These are phyloP conservation scores for Phoxinus dragarum DNA, from an alignment of 2,797 vertebrate genomes.

Conservation along the genomic window DNA sequence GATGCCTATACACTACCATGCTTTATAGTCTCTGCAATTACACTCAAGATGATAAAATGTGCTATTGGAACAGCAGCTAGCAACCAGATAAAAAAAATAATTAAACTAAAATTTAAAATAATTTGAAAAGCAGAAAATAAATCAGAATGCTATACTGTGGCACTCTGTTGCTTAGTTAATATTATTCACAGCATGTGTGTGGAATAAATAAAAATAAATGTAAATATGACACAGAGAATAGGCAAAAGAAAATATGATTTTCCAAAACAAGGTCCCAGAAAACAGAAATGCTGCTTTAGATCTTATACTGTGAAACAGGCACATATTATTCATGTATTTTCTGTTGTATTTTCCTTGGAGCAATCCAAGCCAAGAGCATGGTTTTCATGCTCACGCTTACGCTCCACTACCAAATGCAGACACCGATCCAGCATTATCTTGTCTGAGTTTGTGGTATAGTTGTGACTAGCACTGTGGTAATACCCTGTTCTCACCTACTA, in stretches of 20 bases:
- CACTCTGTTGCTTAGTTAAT: neutral
- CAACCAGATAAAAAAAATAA: constrained; percentile 2
- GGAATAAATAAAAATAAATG: constrained; percentile 35
- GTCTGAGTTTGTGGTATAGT: neutral
- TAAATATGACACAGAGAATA: constrained; percentile 2
- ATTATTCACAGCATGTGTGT: constrained; percentile 12
- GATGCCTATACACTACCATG: neutral
- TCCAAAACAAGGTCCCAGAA: constrained; percentile 1
- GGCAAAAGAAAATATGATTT: constrained; percentile 1
- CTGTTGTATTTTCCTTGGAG: neutral
- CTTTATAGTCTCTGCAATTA: constrained; percentile 11
- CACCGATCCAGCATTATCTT: neutral
- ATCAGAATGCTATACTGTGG: constrained; percentile 6
- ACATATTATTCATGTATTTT: constrained; percentile 31
- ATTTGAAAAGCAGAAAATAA: constrained; percentile 13
- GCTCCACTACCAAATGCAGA: neutral
- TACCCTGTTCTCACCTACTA: neutral
- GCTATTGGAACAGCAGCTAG: neutral
- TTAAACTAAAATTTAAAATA: neutral
- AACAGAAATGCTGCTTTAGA: constrained; percentile 41
- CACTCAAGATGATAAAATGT: constrained; percentile 34
- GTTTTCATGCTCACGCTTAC: constrained; percentile 9
- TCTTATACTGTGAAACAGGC: constrained; percentile 6
- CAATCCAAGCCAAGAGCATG: neutral
- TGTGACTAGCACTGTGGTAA: constrained; percentile 1